Conservation (phyloP, 2,797 vertebrate genomes). For the Margarornis squamiger region DNA sequence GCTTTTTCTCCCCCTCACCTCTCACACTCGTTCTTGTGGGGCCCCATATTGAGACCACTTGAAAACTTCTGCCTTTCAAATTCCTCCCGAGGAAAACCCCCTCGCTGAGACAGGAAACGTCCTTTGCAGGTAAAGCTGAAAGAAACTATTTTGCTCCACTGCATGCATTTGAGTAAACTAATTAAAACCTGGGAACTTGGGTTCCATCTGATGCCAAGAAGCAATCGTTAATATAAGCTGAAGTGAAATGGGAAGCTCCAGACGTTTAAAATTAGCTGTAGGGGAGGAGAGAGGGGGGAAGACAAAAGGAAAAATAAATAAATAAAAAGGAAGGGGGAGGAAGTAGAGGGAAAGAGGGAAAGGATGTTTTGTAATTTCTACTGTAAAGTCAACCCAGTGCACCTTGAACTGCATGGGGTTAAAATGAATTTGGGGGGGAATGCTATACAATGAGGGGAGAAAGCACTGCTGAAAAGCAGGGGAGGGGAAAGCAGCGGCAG, state of each 20-base stretch:
- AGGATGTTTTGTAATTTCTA: neutral
- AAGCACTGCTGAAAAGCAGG: neutral
- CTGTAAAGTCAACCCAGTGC: neutral
- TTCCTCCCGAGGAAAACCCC: neutral
- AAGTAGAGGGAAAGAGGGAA: neutral
- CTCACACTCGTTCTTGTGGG: constrained; percentile 16
- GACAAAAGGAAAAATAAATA: rapidly evolving
- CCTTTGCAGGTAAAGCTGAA: constrained; percentile 65
- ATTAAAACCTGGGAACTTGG: constrained; percentile 56
- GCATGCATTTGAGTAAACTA: constrained; percentile 40
- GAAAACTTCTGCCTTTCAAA: constrained; percentile 49
- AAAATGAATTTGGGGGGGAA: neutral
- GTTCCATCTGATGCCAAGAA: constrained; percentile 12
- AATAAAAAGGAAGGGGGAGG: rapidly evolving
- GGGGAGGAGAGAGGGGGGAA: too few relatives aligned
- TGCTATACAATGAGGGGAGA: neutral
- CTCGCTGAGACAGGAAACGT: constrained; percentile 23
- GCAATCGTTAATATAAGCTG: constrained; percentile 7
- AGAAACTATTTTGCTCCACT: constrained; percentile 45
- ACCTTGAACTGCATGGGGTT: constrained; percentile 24
- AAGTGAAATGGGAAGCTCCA: constrained; percentile 46
- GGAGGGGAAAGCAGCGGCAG: neutral
- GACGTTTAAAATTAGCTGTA: constrained; percentile 15
- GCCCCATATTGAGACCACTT: constrained; percentile 51
- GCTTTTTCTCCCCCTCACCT: constrained; percentile 26